Percentiles rank a stretch among this genome's conserved stretches.
phyloP scores from a whole-genome alignment of 64 coral and sea anemone genomes.

The Exaiptasia diaphana region DNA sequence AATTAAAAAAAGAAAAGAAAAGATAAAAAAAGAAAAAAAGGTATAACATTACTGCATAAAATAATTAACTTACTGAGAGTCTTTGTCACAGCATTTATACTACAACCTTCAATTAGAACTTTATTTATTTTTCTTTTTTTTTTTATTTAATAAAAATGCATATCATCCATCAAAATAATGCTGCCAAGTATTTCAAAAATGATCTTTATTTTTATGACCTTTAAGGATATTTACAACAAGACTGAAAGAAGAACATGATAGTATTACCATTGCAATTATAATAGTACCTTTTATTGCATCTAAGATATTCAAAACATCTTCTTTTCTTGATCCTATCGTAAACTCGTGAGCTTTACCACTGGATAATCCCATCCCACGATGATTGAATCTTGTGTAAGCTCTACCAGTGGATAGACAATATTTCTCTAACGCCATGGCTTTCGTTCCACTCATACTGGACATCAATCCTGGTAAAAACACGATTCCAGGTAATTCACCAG shows the following conservation, averaged over 20 bases:
- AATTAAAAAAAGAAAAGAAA: neutral
- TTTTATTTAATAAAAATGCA: too few species aligned
- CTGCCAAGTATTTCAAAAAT: too few species aligned
- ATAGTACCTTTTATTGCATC: constrained; percentile 46
- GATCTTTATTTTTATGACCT: too few species aligned
- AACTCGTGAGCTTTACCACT: constrained; percentile 71
- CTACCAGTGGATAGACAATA: constrained; percentile 54
- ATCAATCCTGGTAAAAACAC: constrained; percentile 83
- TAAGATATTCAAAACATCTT: constrained; percentile 63
- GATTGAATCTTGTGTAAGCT: constrained; percentile 71
- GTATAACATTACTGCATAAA: neutral
- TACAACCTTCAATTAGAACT: too few species aligned
- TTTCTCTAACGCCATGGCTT: constrained; percentile 62
- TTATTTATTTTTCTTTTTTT: too few species aligned
- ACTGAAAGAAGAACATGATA: too few species aligned
- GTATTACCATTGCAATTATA: too few species aligned
- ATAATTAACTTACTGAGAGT: too few species aligned
- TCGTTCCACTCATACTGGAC: constrained; percentile 82
- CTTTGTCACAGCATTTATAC: too few species aligned
- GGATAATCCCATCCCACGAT: constrained; percentile 69
- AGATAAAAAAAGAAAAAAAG: neutral
- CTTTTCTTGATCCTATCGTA: constrained; percentile 68
- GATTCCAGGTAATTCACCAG: constrained; percentile 60
- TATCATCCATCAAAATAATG: too few species aligned
- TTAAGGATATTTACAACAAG: too few species aligned